Base-by-base conservation (phyloP, 1,140 invertebrate genomes). In the Calycopis cecrops region DNA sequence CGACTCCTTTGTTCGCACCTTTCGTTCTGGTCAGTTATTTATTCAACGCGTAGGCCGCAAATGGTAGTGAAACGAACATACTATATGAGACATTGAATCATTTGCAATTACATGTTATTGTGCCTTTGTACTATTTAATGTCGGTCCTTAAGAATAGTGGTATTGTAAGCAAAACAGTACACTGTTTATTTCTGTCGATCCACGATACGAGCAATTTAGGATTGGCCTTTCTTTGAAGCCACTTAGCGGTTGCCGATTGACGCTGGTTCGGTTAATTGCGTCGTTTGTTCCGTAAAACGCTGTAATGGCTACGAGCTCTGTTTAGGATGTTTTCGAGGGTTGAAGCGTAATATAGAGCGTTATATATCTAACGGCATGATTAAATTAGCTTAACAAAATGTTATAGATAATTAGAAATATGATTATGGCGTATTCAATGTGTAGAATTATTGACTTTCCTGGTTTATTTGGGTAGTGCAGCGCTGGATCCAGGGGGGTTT, bases 101-200 rank as follows among this genome's bases (percentile, higher is more conserved):
- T 85, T 83, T 80, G 78, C 83, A 86, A 86, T 86, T 86, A 86
- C 79, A 80, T 63, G 74, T 80, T 83, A 85, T 85, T 86, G 83
- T 86, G 65, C 71, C 72, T 81, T 80, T 79, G 73, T 83, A 71
- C 77, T 76, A 78, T 76, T 78, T 77, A 81, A 79, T 73, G 69
- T 71, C 60, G 66, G 52, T 56, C 63, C 71, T 63, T 61, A 64
- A 73, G 74, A 74, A 73, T 79, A 73, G 73, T 70, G 54, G 77
- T 65, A 86, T 86, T 84, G 80, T 86, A 84, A 74, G 83, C 78
- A 81, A 83, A 82, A 77, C 75, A 81, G 71, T 67, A 60, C 57
- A 58, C 63, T 60, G 71, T 79, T 73, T 78, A 73, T 76, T 76
- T 71, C 62, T 76, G 71, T 78, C 79, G 80, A 83, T 85, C 78